These are phyloP conservation scores for Idaea biselata DNA, from an alignment of 2,888 invertebrate genomes.

Conservation along the genomic window DNA sequence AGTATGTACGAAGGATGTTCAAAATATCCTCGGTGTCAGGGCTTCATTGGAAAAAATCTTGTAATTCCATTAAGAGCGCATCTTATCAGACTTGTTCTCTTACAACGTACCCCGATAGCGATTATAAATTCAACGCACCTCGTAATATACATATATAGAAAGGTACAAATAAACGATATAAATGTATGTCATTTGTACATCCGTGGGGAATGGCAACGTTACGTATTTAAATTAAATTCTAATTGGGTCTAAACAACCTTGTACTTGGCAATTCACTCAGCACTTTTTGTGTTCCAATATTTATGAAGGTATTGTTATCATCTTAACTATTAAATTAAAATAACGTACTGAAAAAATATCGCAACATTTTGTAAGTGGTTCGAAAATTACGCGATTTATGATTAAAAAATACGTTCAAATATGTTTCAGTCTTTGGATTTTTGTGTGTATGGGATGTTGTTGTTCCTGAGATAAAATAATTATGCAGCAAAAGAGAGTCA, in stretches of 20 bases:
- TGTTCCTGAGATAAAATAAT: constrained; percentile 1
- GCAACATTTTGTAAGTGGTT: neutral
- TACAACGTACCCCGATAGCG: neutral
- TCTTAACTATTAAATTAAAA: neutral
- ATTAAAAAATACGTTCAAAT: neutral
- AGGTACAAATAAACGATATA: constrained; percentile 13
- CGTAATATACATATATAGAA: constrained; percentile 12
- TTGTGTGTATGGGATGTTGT: constrained; percentile 42
- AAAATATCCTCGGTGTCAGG: neutral
- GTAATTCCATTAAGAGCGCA: neutral
- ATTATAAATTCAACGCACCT: neutral
- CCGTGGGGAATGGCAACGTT: constrained; percentile 46
- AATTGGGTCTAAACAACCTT: constrained; percentile 44
- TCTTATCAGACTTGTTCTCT: neutral
- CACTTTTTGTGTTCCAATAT: neutral
- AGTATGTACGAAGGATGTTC: neutral
- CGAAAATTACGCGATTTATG: constrained; percentile 2
- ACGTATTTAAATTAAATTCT: constrained; percentile 29
- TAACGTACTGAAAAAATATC: neutral
- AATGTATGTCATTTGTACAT: constrained; percentile 37
- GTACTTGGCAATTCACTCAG: constrained; percentile 35
- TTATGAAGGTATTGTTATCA: neutral
- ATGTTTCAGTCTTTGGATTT: constrained; percentile 48
- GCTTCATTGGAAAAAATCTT: neutral
- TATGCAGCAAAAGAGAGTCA: neutral